Evolutionary conservation across 2,113 vertebrate species (phyloP).

Genomic region (Pungitius pungitius): DNA sequence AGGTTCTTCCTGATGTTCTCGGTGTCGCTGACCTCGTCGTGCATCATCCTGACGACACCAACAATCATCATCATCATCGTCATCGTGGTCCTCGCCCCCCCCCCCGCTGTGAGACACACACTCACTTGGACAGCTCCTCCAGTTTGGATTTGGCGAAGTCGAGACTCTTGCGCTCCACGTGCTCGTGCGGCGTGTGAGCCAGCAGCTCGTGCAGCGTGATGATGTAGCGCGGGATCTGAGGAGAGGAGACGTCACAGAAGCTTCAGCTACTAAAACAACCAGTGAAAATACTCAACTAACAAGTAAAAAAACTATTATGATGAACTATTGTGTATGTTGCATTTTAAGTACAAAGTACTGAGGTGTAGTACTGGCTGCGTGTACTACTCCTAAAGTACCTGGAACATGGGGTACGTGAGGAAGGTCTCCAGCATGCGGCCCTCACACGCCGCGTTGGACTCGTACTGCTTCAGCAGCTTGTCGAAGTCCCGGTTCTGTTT

Average conservation of each 20-base stretch:
- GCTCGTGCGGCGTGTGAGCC: constrained; percentile 96
- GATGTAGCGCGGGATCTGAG: constrained; percentile 96
- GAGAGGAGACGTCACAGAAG: not conserved
- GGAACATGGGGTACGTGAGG: constrained; percentile 97
- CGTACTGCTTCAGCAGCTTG: constrained; percentile 95
- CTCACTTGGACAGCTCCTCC: constrained; percentile 90
- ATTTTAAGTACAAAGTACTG: too few relatives aligned
- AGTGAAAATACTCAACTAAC: not conserved
- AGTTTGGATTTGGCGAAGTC: constrained; percentile 98
- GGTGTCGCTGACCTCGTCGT: constrained; percentile 97
- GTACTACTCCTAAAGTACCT: constrained; percentile 76
- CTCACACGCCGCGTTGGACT: constrained; percentile 92
- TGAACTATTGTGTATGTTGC: too few relatives aligned
- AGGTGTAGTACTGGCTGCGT: not conserved
- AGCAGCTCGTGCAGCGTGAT: constrained; percentile 98
- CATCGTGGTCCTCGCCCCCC: not conserved
- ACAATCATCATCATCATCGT: not conserved
- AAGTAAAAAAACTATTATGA: too few relatives aligned
- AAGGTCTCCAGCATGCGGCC: constrained; percentile 94
- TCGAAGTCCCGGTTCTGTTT: constrained; percentile 97
- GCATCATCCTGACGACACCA: constrained; percentile 88
- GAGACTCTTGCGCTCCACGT: constrained; percentile 95
- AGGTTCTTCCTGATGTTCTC: constrained; percentile 99
- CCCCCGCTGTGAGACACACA: too few relatives aligned
- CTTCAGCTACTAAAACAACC: not conserved